These are phyloP conservation scores for Phrynocephalus forsythii DNA, from an alignment of 2,797 vertebrate genomes.

Conservation along the genomic window DNA sequence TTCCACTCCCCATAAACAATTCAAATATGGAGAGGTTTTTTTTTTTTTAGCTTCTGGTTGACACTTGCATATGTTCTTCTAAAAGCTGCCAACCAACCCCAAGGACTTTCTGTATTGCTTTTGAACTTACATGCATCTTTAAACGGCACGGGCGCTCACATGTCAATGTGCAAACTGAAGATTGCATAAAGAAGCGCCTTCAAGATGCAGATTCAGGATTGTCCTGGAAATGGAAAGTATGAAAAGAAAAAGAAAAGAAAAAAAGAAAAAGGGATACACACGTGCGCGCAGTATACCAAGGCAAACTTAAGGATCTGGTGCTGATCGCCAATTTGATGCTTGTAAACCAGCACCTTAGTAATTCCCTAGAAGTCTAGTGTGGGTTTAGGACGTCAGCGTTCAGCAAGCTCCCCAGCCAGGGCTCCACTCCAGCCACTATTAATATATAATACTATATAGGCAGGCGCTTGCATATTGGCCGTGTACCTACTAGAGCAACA, in stretches of 20 bases:
- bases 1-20: not conserved
- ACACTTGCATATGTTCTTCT: not conserved
- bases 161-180: not conserved
- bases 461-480: too few relatives aligned
- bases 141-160: not conserved
- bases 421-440: not conserved
- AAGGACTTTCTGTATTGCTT: not conserved
- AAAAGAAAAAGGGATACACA: too few relatives aligned
- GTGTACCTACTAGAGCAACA: not conserved
- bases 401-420: not conserved
- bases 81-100: not conserved
- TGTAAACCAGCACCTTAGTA: not conserved
- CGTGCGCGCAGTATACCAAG: not conserved
- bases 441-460: not conserved
- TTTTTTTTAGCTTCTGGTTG: not conserved
- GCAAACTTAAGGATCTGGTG: too few relatives aligned
- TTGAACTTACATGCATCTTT: constrained; percentile 1
- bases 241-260: not conserved
- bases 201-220: not conserved
- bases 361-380: not conserved
- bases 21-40: not conserved
- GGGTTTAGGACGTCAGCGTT: not conserved
- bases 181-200: not conserved
- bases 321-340: not conserved
- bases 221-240: not conserved